A percentile compares a stretch with the other conserved stretches of the same genome.
Evolutionary conservation across 2,113 vertebrate genomes (phyloP).

Genomic region (Hyla sarda): DNA sequence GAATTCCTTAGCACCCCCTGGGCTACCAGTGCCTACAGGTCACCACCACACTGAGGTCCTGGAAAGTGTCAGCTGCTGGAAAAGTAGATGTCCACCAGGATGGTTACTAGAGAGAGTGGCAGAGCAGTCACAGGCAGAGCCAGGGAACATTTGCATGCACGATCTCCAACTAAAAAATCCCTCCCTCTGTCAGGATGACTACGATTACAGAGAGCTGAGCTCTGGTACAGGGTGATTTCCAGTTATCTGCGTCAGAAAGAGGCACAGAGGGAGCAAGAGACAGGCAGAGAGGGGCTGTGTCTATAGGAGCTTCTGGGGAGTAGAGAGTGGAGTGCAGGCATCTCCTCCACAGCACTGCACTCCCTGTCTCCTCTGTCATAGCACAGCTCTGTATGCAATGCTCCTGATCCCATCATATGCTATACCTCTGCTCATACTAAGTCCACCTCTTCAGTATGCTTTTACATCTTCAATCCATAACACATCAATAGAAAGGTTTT

Average conservation of each 20-base stretch:
- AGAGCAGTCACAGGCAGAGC: conserved; percentile 42
- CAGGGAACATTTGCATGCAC: conserved; percentile 42
- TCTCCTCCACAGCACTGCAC: not conserved
- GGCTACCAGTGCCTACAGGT: conserved; percentile 25
- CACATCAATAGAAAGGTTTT: too few species aligned
- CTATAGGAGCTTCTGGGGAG: conserved; percentile 68
- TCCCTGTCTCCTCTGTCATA: conserved; percentile 8
- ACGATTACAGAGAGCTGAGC: conserved; percentile 56
- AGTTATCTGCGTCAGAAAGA: conserved; percentile 64
- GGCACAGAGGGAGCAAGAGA: conserved; percentile 38
- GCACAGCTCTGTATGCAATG: not conserved
- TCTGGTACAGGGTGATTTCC: conserved; percentile 51
- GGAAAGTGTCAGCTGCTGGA: conserved; percentile 5
- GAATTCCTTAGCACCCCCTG: conserved; percentile 29
- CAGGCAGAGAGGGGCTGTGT: conserved; percentile 66
- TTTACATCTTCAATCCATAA: not conserved
- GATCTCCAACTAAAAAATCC: conserved; percentile 36
- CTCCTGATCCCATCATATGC: conserved; percentile 4
- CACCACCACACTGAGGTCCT: conserved; percentile 36
- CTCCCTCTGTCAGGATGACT: conserved; percentile 54
- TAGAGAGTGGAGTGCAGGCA: conserved; percentile 26
- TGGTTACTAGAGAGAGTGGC: conserved; percentile 42
- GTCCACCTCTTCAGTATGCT: not conserved
- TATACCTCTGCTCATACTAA: not conserved
- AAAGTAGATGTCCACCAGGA: conserved; percentile 15